Evolutionary conservation across 2,888 invertebrate genomes (phyloP).

Genomic region (Crossocerus cetratus): DNA sequence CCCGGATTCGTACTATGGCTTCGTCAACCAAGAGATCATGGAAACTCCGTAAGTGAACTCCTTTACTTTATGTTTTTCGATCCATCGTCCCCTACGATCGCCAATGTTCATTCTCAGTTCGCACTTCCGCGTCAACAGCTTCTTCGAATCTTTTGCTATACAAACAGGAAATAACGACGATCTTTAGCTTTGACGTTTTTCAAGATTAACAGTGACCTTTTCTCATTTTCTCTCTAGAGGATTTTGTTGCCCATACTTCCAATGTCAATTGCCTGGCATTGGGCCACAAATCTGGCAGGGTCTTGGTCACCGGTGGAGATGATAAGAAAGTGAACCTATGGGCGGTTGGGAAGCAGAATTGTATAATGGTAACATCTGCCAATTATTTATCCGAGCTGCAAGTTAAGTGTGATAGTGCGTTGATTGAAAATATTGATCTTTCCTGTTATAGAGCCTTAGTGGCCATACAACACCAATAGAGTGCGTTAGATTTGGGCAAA

Average conservation of each 20-base stretch:
- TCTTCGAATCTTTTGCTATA: not conserved
- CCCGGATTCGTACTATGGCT: slow-evolving; percentile 72
- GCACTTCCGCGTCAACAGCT: not conserved
- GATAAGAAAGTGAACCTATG: slow-evolving; percentile 98
- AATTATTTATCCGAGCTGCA: not conserved
- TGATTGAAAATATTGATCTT: not conserved
- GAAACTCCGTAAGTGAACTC: slow-evolving; percentile 86
- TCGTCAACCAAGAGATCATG: slow-evolving; percentile 85
- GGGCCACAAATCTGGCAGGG: slow-evolving; percentile 94
- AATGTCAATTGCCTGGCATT: slow-evolving; percentile 93
- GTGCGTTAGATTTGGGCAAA: slow-evolving; percentile 95
- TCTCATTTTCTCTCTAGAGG: slow-evolving; percentile 81
- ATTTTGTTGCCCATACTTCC: slow-evolving; percentile 91
- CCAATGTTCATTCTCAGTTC: slow-evolving; percentile 28
- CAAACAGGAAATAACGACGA: no score
- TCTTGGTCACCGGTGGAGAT: slow-evolving; percentile 96
- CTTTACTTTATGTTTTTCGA: slow-evolving; percentile 4
- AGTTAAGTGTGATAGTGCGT: slow-evolving; percentile 33
- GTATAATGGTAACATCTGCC: slow-evolving; percentile 88
- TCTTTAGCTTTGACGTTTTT: no score
- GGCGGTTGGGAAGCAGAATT: slow-evolving; percentile 96
- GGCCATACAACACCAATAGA: slow-evolving; percentile 96
- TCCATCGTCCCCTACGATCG: slow-evolving; percentile 51
- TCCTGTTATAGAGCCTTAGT: slow-evolving; percentile 85
- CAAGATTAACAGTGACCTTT: not conserved